A percentile compares a stretch with the other conserved stretches of the same genome.
Conservation (phyloP, 2,113 vertebrate genomes). For the Puma concolor region DNA sequence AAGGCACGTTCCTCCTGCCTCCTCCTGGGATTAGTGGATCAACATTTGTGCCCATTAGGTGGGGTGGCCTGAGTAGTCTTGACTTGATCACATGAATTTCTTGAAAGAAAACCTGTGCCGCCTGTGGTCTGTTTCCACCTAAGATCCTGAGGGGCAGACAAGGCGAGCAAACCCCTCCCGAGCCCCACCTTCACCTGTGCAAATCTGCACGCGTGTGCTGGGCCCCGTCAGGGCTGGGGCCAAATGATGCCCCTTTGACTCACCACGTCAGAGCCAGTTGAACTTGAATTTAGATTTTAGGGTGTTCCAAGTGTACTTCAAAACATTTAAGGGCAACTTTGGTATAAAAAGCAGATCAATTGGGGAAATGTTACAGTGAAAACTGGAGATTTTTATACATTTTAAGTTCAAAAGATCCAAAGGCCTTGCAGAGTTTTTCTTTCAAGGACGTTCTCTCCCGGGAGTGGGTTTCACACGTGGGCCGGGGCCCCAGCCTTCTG, state of each 20-base stretch:
- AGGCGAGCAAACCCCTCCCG: background rate
- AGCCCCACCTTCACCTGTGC: background rate
- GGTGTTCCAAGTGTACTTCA: constrained; percentile 13
- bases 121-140: background rate
- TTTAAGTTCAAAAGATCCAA: background rate
- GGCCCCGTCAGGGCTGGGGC: background rate
- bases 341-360: background rate
- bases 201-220: background rate
- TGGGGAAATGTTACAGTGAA: background rate
- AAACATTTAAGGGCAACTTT: background rate
- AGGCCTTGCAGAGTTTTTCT: background rate
- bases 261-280: background rate
- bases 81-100: background rate
- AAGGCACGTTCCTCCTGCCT: background rate
- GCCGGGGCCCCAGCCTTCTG: background rate
- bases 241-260: background rate
- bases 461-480: no score
- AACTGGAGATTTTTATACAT: background rate
- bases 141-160: background rate
- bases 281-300: constrained; percentile 36
- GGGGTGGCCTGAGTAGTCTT: background rate
- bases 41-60: background rate
- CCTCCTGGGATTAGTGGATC: background rate
- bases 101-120: background rate
- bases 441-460: background rate